Percentiles rank a stretch among this genome's conserved stretches.
Conservation (phyloP, 2,797 vertebrate genomes). For the Syngnathus acus region DNA sequence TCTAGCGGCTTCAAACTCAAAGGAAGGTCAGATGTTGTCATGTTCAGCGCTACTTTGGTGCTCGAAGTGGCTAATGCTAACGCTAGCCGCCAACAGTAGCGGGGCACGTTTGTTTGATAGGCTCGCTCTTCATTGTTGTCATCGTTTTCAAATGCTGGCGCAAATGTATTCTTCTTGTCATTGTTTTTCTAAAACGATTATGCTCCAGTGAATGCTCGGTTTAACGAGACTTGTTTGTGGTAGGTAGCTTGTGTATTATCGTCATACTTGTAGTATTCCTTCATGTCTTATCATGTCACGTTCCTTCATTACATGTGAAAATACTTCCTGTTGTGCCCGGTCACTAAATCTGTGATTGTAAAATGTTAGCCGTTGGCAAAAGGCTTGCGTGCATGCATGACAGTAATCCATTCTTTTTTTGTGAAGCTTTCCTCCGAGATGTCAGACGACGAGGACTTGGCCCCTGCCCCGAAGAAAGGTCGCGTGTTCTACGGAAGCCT, state of each 20-base stretch:
- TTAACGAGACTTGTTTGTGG: background rate
- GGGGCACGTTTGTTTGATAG: background rate
- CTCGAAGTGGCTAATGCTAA: background rate
- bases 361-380: too few species aligned
- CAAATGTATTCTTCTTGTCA: background rate
- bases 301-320: too few species aligned
- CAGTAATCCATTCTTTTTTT: background rate
- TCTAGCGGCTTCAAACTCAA: background rate
- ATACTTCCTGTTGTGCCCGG: too few species aligned
- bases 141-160: background rate
- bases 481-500: slow-evolving; percentile 92
- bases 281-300: too few species aligned
- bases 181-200: background rate
- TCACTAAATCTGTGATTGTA: too few species aligned
- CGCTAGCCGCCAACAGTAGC: background rate
- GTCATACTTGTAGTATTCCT: too few species aligned
- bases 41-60: too few species aligned
- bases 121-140: background rate
- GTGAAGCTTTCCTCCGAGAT: slow-evolving; percentile 31
- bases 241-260: too few species aligned
- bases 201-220: background rate
- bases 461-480: slow-evolving; percentile 70
- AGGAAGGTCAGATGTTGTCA: background rate
- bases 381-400: too few species aligned
- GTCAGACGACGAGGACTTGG: slow-evolving; percentile 71